phyloP scores from a whole-genome alignment of 1,140 invertebrate species.

The Sinonovacula constricta region DNA sequence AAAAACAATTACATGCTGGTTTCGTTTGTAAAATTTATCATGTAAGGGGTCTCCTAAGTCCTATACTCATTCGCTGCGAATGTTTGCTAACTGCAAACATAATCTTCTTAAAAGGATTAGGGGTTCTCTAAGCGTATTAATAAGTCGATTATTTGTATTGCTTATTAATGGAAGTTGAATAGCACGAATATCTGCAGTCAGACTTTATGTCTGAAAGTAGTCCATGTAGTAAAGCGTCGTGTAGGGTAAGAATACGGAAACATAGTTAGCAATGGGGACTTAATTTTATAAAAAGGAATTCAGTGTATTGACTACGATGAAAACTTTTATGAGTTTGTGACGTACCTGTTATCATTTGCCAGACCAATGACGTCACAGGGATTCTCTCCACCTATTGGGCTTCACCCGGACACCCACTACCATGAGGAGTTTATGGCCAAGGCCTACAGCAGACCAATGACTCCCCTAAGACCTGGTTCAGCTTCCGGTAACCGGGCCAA shows the following conservation, averaged over 20 bases:
- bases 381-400: constrained; percentile 58
- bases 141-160: too few relatives aligned
- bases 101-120: too few relatives aligned
- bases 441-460: constrained; percentile 51
- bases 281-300: background rate
- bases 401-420: constrained; percentile 62
- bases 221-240: background rate
- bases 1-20: too few relatives aligned
- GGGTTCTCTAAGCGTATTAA: too few relatives aligned
- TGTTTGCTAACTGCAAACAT: too few relatives aligned
- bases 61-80: too few relatives aligned
- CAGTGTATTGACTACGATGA: background rate
- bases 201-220: too few relatives aligned
- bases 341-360: constrained; percentile 9
- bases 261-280: background rate
- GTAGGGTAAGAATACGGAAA: background rate
- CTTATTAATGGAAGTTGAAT: too few relatives aligned
- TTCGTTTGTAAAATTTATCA: too few relatives aligned
- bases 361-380: constrained; percentile 75
- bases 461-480: constrained; percentile 68
- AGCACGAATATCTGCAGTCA: too few relatives aligned
- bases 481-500: constrained; percentile 70
- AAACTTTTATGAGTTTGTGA: background rate
- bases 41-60: too few relatives aligned
- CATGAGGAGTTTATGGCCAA: constrained; percentile 63